Evolutionary conservation across 1,140 invertebrate genomes (phyloP), one percentile per base, ranked within the genome.

Genomic region (Oncopodura yosiiana): DNA sequence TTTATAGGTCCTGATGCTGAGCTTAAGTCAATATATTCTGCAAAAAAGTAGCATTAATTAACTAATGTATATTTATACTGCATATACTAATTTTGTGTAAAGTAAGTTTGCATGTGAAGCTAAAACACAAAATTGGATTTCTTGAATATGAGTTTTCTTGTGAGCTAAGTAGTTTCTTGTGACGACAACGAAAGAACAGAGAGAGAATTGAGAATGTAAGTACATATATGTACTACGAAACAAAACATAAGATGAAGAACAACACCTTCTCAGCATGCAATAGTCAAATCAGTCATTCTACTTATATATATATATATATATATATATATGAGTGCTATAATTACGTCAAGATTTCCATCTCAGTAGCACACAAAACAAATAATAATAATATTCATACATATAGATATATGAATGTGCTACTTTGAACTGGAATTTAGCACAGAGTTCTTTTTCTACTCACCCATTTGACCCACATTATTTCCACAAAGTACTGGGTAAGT

Each of bases 401-500:
- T 14, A 32, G n/a, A n/a, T n/a, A n/a, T n/a, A n/a, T 39, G 5
- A 5, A n/a, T 39, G 12, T 12, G 6, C 18, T 18, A 12, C 38
- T 19, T 39, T 9, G 12, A 18, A 39, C 30, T 12, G 18, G 18
- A 39, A 5, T 39, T 18, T 39, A 6, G 14, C 6, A 41, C 5
- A 41, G 16, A 8, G n/a, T 8, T 9, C 6, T 9, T n/a, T 39
- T 26, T n/a, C 16, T 41, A 55, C 45, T 49, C 43, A 58, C 60
- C 39, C 29, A 2, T 34, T 45, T 57, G 50, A 42, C 56, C 58
- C 23, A 36, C 34, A 49, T 58, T 53, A 39, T 54, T 49, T 43
- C 62, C 62, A 38, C 62, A 63, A 4, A 63, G 18, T 12, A 55
- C 32, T 3, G 62, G 62, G 14, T 45, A 55, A 0, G 41, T 51